These are phyloP conservation scores for Ophiodon elongatus DNA, from an alignment of 2,113 vertebrate species.

Conservation along the genomic window DNA sequence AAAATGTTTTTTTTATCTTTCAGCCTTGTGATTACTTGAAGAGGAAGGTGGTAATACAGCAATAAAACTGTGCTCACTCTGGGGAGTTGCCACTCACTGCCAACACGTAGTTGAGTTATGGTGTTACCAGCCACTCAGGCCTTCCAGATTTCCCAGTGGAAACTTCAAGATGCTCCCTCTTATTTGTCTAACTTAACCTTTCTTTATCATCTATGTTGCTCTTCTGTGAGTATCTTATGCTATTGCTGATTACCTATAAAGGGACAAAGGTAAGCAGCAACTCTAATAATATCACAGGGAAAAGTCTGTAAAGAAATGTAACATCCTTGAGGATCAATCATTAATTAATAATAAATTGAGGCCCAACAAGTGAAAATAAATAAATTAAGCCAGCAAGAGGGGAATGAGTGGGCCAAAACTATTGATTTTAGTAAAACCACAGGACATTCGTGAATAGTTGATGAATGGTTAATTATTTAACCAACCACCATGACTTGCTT, in stretches of 20 bases:
- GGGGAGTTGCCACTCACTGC: constrained; percentile 48
- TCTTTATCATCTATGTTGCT: constrained; percentile 18
- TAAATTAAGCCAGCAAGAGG: background rate
- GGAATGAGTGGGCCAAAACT: constrained; percentile 15
- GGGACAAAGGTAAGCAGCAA: background rate
- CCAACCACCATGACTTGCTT: constrained; percentile 23
- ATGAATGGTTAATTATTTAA: constrained; percentile 73
- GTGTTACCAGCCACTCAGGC: constrained; percentile 51
- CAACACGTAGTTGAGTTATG: constrained; percentile 35
- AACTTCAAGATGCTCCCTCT: constrained; percentile 21
- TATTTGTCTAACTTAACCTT: constrained; percentile 35
- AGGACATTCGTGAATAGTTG: constrained; percentile 67
- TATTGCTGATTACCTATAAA: constrained; percentile 9
- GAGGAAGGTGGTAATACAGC: constrained; percentile 34
- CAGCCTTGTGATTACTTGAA: constrained; percentile 38
- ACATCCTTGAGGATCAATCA: constrained; percentile 29
- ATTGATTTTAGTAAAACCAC: constrained; percentile 72
- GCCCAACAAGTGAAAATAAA: constrained; percentile 11
- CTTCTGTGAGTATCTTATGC: background rate
- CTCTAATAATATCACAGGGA: constrained; percentile 4
- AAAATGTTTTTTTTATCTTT: constrained; percentile 40
- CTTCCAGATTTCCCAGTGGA: constrained; percentile 58
- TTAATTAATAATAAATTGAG: constrained; percentile 26
- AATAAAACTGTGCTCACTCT: constrained; percentile 44
- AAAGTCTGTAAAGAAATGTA: constrained; percentile 37